Base-by-base conservation (phyloP, 2,113 vertebrate genomes). In the Oreochromis niloticus region DNA sequence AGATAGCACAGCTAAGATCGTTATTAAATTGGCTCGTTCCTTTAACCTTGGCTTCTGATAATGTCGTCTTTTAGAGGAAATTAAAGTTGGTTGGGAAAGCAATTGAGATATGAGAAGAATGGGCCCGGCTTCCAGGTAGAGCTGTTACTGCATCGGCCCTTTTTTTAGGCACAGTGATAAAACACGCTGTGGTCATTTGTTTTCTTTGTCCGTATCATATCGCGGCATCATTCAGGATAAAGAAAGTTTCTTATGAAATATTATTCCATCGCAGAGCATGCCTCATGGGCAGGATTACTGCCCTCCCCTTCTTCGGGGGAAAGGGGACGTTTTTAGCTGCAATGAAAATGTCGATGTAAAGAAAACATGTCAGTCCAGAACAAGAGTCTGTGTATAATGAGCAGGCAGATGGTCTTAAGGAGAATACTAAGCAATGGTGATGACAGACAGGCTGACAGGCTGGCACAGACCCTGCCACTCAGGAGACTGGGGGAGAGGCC, bases 391-490 rank as follows among this genome's bases (percentile, higher is more conserved):
- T 91, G 93, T 95, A 93, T 95, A 96, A 95, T 93, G 94, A 95
- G 94, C 88, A 94, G 90, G 91, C 87, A 83, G 94, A 95, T 88
- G 92, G 92, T 95, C 91, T 92, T 95, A 95, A 94, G 96, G 94
- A 95, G 95, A 96, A 96, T 96, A 96, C 95, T 96, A 95, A 96
- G 90, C 94, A 95, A 94, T 83, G 91, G 89, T 93, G 92, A 91
- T 94, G 92, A 94, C 92, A 95, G 96, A 96, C 95, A 95, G 95
- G 94, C 94, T 94, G 95, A 94, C 93, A 96, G 95, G 95, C 95
- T 94, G 94, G 91, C 89, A 93, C 92, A 93, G 93, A 96, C 95
- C 94, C 95, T 96, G 96, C 95, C 96, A 96, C 95, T 97, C 96
- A 96, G 85, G 93, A 93, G 94, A 92, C 91, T 87, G 89, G 88